A percentile compares a stretch with the other conserved stretches of the same genome.
Evolutionary conservation across 2,113 vertebrate genomes (phyloP).

Genomic region (Gnathonemus longibarbis): DNA sequence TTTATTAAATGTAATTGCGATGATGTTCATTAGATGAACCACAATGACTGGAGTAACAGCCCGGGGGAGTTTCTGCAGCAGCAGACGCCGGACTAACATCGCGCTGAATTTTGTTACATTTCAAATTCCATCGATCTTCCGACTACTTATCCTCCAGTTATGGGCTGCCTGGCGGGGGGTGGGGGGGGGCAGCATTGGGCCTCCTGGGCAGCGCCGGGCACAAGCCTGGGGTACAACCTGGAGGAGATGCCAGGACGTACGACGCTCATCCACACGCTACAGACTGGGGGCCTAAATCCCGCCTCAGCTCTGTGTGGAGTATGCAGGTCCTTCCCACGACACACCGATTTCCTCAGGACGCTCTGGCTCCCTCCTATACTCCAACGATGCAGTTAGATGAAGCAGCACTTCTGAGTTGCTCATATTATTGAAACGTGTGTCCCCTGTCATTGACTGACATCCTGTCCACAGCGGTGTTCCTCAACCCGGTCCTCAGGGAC

Average conservation of each 20-base stretch:
- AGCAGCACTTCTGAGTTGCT: background rate
- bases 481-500: background rate
- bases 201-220: background rate
- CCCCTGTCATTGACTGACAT: background rate
- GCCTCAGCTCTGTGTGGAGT: background rate
- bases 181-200: background rate
- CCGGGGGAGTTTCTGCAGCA: background rate
- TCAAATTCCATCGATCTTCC: background rate
- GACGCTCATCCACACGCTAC: background rate
- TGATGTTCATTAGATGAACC: conserved; percentile 12
- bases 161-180: background rate
- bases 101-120: background rate
- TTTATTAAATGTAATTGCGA: background rate
- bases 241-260: background rate
- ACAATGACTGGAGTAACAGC: background rate
- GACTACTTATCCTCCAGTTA: background rate
- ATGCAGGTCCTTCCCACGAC: background rate
- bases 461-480: background rate
- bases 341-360: background rate
- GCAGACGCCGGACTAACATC: background rate
- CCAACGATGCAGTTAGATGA: background rate
- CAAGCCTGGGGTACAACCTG: background rate
- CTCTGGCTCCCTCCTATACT: background rate
- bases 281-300: background rate
- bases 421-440: background rate